phyloP scores from a whole-genome alignment of 2,797 vertebrate species.

The Enteromius unitaeniatus region DNA sequence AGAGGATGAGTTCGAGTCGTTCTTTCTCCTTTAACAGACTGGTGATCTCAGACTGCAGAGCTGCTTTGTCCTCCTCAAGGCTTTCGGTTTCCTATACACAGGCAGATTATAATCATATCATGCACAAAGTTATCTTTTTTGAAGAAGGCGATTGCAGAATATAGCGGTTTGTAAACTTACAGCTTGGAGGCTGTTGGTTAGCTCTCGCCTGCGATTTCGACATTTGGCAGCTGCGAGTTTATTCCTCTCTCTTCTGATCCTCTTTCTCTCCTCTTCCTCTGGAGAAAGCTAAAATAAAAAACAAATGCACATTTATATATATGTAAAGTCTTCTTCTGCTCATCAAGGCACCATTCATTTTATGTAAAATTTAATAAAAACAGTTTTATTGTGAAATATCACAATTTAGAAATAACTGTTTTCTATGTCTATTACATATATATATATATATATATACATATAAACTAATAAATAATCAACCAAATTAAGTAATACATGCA shows the following conservation, averaged over 20 bases:
- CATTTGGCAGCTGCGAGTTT: conserved; percentile 97
- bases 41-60: conserved; percentile 89
- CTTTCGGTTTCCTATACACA: conserved; percentile 88
- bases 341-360: neutral
- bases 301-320: conserved; percentile 48
- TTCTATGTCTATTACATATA: neutral
- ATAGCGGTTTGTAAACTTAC: conserved; percentile 74
- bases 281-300: conserved; percentile 82
- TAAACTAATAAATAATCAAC: neutral
- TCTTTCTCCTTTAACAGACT: conserved; percentile 94
- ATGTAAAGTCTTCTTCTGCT: conserved; percentile 9
- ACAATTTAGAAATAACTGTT: neutral
- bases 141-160: conserved; percentile 21
- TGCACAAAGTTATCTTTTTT: neutral
- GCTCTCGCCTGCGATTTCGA: conserved; percentile 89
- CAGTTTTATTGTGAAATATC: neutral
- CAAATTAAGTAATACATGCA: too few species aligned
- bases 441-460: neutral
- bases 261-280: conserved; percentile 92
- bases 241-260: conserved; percentile 91
- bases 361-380: neutral
- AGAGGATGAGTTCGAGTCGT: conserved; percentile 90
- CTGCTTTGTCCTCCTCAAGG: conserved; percentile 90
- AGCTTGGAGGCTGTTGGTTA: conserved; percentile 90
- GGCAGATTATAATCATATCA: neutral